A percentile compares a stretch with the other conserved stretches of the same genome.
These are phyloP conservation scores for Speoplatyrhinus poulsoni DNA, from an alignment of 2,113 vertebrate species.

Conservation along the genomic window DNA sequence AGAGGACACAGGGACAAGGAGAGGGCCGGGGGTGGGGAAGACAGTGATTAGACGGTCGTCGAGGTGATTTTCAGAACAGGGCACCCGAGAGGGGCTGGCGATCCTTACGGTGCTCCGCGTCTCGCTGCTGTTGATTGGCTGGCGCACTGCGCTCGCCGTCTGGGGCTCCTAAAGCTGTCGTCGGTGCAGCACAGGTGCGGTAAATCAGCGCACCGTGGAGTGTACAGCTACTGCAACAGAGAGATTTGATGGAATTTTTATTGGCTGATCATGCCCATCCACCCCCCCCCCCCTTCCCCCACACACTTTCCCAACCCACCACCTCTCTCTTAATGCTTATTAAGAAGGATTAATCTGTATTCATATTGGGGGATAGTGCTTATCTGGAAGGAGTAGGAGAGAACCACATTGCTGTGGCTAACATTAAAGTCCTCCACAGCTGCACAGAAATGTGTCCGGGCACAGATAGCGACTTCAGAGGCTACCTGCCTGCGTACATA, in stretches of 20 bases:
- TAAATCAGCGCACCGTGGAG: constrained; percentile 74
- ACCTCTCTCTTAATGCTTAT: constrained; percentile 82
- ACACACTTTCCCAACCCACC: constrained; percentile 19
- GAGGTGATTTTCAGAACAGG: constrained; percentile 32
- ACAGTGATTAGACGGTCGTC: constrained; percentile 17
- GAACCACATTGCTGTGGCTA: constrained; percentile 65
- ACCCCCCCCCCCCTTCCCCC: constrained; percentile 47
- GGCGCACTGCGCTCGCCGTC: constrained; percentile 55
- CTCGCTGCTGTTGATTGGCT: constrained; percentile 58
- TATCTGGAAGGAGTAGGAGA: constrained; percentile 76
- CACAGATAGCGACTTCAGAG: constrained; percentile 81
- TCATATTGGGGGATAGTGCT: constrained; percentile 83
- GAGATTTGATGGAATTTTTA: constrained; percentile 87
- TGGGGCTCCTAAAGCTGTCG: constrained; percentile 70
- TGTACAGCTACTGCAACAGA: constrained; percentile 69
- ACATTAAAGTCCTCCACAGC: constrained; percentile 83
- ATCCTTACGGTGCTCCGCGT: constrained; percentile 20
- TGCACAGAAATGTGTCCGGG: constrained; percentile 82
- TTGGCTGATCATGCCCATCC: constrained; percentile 78
- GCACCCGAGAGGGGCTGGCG: constrained; percentile 29
- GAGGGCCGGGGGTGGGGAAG: constrained; percentile 20
- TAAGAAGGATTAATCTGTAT: constrained; percentile 89
- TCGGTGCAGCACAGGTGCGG: constrained; percentile 45
- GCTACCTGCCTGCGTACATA: constrained; percentile 24
- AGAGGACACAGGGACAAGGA: constrained; percentile 27